Conservation (phyloP, 2,888 invertebrate species). For the Heteromyza rotundicornis region DNA sequence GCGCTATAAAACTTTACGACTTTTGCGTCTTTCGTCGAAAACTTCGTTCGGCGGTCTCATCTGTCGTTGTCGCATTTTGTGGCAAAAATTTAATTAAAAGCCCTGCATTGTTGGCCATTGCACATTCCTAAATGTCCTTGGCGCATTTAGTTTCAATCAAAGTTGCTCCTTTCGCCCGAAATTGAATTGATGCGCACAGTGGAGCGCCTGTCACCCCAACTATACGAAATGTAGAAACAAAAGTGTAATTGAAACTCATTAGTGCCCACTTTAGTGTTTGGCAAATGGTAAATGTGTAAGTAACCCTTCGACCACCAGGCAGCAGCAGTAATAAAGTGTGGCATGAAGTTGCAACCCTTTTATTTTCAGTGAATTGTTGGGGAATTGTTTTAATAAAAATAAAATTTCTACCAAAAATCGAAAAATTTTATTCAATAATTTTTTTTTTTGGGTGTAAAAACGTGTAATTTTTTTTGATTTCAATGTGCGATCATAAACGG, state of each 20-base stretch:
- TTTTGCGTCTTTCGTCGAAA: background rate
- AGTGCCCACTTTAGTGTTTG: constrained; percentile 52
- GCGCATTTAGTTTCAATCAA: constrained; percentile 52
- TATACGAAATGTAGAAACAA: constrained; percentile 6
- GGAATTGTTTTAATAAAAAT: too few relatives aligned
- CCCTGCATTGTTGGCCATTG: constrained; percentile 6
- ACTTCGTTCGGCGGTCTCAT: constrained; percentile 34
- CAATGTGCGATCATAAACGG: too few relatives aligned
- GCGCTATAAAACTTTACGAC: constrained; percentile 4
- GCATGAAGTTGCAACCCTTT: background rate
- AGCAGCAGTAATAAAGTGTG: constrained; percentile 21
- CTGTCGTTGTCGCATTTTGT: constrained; percentile 38
- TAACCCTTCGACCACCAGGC: too few relatives aligned
- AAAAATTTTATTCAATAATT: too few relatives aligned
- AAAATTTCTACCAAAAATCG: too few relatives aligned
- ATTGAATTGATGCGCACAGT: constrained; percentile 24
- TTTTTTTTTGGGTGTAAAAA: too few relatives aligned
- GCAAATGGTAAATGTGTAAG: too few relatives aligned
- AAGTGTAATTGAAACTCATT: constrained; percentile 50
- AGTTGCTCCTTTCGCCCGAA: constrained; percentile 33
- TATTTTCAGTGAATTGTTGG: too few relatives aligned
- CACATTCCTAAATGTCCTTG: constrained; percentile 7
- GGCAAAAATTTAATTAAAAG: constrained; percentile 50
- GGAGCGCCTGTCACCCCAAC: too few relatives aligned
- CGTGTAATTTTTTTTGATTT: too few relatives aligned